Base-by-base conservation (phyloP, 1,140 invertebrate genomes). In the Eupristina koningsbergeri region DNA sequence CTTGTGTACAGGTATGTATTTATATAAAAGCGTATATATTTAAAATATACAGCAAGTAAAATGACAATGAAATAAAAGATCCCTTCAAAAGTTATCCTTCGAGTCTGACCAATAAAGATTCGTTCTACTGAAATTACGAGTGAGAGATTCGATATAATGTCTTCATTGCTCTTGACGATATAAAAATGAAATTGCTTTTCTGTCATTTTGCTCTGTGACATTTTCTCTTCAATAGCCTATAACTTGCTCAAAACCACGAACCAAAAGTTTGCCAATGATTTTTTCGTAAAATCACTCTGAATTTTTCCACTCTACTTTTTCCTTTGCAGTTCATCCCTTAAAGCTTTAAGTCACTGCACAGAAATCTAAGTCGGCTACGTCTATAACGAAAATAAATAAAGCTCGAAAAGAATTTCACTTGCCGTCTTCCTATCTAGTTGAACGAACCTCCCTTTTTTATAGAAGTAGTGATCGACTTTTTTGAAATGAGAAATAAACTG, bases 101-200 rank as follows among this genome's bases (percentile, higher is more conserved):
- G 39, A 13, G 45, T 9, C 53, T 76, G 58, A 53, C 47, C 34
- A 77, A 77, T 82, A 77, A 76, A 26, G 73, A 77, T 39, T 67
- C 41, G 74, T 53, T 82, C 53, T 36, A 69, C 45, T 53, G 73
- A 74, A 77, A 82, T 77, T 76, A 75, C 53, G 41, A 53, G 58
- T 81, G 53, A 19, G 41, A 39, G 36, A 39, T 41, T 64, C 76
- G 53, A 75, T 67, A 64, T 75, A 75, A 64, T 29, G 29, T 47
- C 71, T 39, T 22, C 80, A n/a, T 39, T 29, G 29, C 29, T 50
- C 41, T 76, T 31, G 36, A 73, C 79, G 47, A 76, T 82, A 76
- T 76, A 82, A 82, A 81, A 82, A 82, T 82, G 73, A 82, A 76
- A 82, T 82, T 77, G 61, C 61, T 82, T 82, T 77, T 53, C 45